These are phyloP conservation scores for Sinosuthora webbiana DNA, from an alignment of 2,113 vertebrate genomes.

Conservation along the genomic window DNA sequence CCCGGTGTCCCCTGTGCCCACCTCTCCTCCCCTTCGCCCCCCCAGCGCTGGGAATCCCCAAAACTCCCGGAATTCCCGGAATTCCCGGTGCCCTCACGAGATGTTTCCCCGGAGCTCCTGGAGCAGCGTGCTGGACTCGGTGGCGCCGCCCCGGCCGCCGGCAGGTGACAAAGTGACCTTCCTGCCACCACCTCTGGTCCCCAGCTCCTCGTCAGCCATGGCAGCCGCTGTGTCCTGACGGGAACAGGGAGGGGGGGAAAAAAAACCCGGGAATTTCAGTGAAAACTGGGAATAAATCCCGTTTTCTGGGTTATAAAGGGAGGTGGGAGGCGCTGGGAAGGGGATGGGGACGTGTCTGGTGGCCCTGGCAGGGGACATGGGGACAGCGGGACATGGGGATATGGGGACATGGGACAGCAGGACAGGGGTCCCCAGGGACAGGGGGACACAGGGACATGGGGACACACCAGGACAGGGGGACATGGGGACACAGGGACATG, in stretches of 20 bases:
- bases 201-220: neutral
- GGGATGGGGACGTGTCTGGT: no score
- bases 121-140: neutral
- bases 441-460: no score
- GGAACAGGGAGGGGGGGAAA: neutral
- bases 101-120: slow-evolving; percentile 21
- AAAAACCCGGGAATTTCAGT: no score
- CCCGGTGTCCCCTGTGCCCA: neutral
- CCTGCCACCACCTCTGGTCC: neutral
- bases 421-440: no score
- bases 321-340: no score
- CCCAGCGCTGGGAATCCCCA: neutral
- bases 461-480: no score
- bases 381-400: no score
- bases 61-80: neutral
- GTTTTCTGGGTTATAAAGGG: no score
- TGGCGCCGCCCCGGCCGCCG: neutral
- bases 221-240: neutral
- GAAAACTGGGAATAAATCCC: no score
- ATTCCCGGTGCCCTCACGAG: slow-evolving; percentile 8
- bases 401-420: no score
- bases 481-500: no score
- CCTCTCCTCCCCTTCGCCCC: accelerated
- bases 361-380: no score
- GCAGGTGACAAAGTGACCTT: neutral